These are phyloP conservation scores for Microcebus tavaratra DNA, from an alignment of 2,113 vertebrate genomes.

Conservation along the genomic window DNA sequence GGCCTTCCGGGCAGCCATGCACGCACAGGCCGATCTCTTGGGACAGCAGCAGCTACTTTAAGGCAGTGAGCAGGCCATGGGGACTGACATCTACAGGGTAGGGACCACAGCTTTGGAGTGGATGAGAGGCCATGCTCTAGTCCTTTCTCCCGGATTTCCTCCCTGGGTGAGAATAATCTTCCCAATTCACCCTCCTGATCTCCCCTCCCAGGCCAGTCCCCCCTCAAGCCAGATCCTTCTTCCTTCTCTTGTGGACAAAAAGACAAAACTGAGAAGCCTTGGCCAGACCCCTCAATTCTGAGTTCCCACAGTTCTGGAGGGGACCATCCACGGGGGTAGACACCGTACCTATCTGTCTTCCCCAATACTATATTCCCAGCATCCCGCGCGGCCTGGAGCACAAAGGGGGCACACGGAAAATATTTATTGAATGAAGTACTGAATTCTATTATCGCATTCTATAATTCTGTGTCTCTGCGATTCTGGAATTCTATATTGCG, in stretches of 20 bases:
- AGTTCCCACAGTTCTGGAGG: background rate
- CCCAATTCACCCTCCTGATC: background rate
- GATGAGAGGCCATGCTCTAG: fast-evolving
- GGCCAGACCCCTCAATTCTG: background rate
- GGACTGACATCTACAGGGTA: fast-evolving
- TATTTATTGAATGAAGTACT: background rate
- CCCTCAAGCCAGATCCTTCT: background rate
- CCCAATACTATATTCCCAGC: background rate
- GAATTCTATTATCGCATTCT: background rate
- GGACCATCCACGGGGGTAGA: background rate
- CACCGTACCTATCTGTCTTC: background rate
- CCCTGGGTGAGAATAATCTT: background rate
- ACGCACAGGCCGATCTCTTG: background rate
- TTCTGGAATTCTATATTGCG: background rate
- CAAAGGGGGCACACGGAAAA: background rate
- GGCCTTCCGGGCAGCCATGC: background rate
- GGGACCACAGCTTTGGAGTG: background rate
- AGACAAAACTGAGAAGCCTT: background rate
- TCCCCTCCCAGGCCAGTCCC: background rate
- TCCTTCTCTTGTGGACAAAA: background rate
- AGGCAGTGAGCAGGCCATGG: background rate
- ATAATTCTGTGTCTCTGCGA: background rate
- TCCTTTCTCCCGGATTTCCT: background rate
- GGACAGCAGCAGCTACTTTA: background rate
- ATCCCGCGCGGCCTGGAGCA: too few relatives aligned